These are phyloP conservation scores for Meteorus cinctellus DNA, from an alignment of 2,888 invertebrate species.

Conservation along the genomic window DNA sequence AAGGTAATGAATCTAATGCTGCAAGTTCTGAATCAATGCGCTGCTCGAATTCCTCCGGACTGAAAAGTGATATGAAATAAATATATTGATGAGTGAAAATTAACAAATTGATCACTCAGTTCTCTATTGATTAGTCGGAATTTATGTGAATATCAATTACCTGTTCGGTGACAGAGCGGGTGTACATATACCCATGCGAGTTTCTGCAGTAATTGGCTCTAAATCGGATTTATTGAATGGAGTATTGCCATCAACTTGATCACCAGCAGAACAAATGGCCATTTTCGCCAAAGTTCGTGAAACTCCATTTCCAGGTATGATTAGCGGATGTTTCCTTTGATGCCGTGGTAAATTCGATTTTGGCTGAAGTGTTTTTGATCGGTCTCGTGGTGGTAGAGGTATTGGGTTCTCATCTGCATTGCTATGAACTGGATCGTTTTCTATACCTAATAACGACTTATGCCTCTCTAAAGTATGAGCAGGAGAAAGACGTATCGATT, in stretches of 20 bases:
- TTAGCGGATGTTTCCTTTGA: constrained; percentile 86
- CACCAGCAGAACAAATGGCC: constrained; percentile 72
- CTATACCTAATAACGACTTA: constrained; percentile 65
- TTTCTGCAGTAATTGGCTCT: constrained; percentile 33
- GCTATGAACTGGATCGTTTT: constrained; percentile 60
- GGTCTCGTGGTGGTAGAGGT: constrained; percentile 86
- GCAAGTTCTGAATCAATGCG: constrained; percentile 79
- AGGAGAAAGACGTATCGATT: constrained; percentile 57
- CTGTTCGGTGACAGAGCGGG: constrained; percentile 62
- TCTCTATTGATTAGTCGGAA: background rate
- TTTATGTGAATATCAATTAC: constrained; percentile 49
- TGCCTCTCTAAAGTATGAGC: constrained; percentile 57
- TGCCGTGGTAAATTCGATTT: constrained; percentile 81
- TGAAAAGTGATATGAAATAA: constrained; percentile 49
- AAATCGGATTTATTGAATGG: constrained; percentile 47
- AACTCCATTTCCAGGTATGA: constrained; percentile 81
- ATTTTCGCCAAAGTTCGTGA: constrained; percentile 80
- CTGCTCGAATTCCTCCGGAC: constrained; percentile 76
- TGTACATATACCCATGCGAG: constrained; percentile 48
- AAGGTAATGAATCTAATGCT: constrained; percentile 77
- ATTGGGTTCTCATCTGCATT: constrained; percentile 78
- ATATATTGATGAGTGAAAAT: background rate
- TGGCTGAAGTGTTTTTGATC: constrained; percentile 78
- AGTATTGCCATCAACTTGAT: constrained; percentile 66
- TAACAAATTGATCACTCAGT: background rate